phyloP scores from a whole-genome alignment of 2,113 vertebrate species.

The Aepyceros melampus region DNA sequence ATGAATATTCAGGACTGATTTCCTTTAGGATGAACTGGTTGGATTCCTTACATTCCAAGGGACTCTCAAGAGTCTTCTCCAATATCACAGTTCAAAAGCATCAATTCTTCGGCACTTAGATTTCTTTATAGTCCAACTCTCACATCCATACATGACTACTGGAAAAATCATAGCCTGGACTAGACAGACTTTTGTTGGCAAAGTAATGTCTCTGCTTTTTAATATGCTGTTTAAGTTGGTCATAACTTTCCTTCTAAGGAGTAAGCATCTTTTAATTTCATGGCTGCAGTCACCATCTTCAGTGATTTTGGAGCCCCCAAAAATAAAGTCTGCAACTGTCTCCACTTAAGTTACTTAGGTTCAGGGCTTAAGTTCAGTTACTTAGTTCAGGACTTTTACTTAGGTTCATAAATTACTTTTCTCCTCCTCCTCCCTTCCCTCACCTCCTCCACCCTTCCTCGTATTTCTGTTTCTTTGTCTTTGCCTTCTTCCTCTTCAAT shows the following conservation, averaged over 20 bases:
- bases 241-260: neutral
- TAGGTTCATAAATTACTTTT: neutral
- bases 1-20: neutral
- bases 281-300: neutral
- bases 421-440: neutral
- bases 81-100: neutral
- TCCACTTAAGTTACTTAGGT: neutral
- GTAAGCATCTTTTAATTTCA: neutral
- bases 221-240: neutral
- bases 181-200: neutral
- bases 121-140: neutral
- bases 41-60: neutral
- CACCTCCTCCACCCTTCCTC: neutral
- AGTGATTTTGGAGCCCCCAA: accelerated
- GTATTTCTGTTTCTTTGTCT: neutral
- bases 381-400: neutral
- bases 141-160: neutral
- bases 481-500: neutral
- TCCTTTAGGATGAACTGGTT: neutral
- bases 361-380: neutral
- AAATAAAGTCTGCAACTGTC: neutral
- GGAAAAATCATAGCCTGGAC: neutral
- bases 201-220: neutral
- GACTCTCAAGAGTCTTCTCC: neutral
- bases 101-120: accelerated